Conservation (phyloP, 2,113 vertebrate species). For the Gymnarchus niloticus region DNA sequence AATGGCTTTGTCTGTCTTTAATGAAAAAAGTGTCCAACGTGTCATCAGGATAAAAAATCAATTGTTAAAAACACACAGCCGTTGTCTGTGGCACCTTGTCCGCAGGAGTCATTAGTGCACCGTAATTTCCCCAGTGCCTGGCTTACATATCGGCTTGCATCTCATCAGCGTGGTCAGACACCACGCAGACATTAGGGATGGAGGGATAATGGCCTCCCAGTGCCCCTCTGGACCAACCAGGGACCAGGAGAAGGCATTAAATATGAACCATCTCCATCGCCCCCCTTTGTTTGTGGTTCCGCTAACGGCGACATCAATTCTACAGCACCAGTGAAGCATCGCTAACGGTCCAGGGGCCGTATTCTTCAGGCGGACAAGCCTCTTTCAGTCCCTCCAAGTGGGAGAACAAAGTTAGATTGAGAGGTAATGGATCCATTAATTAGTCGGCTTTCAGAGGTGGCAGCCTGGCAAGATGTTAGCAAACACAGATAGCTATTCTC, state of each 20-base stretch:
- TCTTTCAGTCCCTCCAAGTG: slow-evolving; percentile 51
- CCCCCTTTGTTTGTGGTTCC: slow-evolving; percentile 48
- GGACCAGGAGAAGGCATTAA: slow-evolving; percentile 54
- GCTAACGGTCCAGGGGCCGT: slow-evolving; percentile 52
- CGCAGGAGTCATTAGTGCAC: slow-evolving; percentile 19
- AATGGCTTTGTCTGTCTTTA: not conserved
- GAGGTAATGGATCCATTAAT: slow-evolving; percentile 78
- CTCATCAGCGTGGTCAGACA: slow-evolving; percentile 42
- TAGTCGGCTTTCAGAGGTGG: slow-evolving; percentile 53
- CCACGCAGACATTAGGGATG: slow-evolving; percentile 44
- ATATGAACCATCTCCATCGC: slow-evolving; percentile 51
- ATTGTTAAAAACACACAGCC: not conserved
- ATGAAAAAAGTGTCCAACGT: slow-evolving; percentile 1
- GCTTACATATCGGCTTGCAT: slow-evolving; percentile 45
- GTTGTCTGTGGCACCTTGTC: not conserved
- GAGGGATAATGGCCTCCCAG: slow-evolving; percentile 51
- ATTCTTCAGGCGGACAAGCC: slow-evolving; percentile 54
- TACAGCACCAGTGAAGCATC: slow-evolving; percentile 48
- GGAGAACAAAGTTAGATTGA: slow-evolving; percentile 57
- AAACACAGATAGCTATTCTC: slow-evolving; percentile 17
- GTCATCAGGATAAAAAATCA: not conserved
- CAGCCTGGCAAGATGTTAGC: slow-evolving; percentile 27
- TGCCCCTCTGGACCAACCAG: slow-evolving; percentile 49
- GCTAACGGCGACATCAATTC: slow-evolving; percentile 56
- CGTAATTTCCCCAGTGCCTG: slow-evolving; percentile 50